Base-by-base conservation (phyloP, 2,113 vertebrate species). In the Lampris incognitus region DNA sequence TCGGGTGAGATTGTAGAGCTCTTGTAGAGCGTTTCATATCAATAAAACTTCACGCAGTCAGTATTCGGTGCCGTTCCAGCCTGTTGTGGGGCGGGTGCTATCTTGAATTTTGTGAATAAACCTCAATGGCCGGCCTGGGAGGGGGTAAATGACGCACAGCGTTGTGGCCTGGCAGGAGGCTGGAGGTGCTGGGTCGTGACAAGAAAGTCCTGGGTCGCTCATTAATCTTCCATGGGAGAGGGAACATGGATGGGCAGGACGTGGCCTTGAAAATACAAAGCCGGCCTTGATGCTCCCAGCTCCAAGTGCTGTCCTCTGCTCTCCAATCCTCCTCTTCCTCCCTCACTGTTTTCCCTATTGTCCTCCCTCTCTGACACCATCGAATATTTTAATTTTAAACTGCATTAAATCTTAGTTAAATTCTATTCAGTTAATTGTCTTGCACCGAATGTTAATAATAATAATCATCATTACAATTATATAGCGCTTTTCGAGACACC, bases 181-280 rank as follows among this genome's bases (percentile, higher is more conserved):
- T 13, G 74, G 44, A 79, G 77, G 69, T 63, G 9, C 56, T 80
- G 79, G 79, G 24, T 61, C 37, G 49, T 69, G 66, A 75, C 76
- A 74, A 66, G 67, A 41, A 52, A 11, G 38, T 5, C 5, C 65
- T 40, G 37, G 9, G n/a, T 5, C 37, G 6, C 73, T 82, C 88
- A 88, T 89, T 88, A 85, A 86, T 91, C 82, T 88, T 85, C 50
- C 50, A 50, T 64, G 13, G 37, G 60, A 41, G 46, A 57, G 13
- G 37, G 46, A 51, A 50, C 65, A 11, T 70, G 68, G 62, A 76
- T 3, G 46, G 62, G 63, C 66, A 38, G 68, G 58, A 13, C 55
- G 11, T 72, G 38, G 65, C 51, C 44, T 8, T 3, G n/a, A 13
- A 71, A 24, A 24, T 24, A 40, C 38, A 48, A 55, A 69, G 55